Conservation (phyloP, 2,797 vertebrate species). For the Manis crassicaudata region DNA sequence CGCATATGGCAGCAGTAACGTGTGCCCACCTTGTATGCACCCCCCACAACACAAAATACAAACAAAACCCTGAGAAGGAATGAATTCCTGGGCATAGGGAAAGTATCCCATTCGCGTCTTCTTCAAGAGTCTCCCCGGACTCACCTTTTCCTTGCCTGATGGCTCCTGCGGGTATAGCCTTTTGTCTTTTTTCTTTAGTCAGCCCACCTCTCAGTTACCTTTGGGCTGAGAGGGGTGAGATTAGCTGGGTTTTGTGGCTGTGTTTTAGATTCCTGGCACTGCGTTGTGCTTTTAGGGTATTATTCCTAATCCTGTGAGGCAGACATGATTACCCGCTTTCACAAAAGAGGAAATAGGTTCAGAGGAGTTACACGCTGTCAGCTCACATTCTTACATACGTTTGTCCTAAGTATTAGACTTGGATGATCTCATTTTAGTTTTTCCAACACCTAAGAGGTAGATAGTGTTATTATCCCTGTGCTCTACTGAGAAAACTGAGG, state of each 20-base stretch:
- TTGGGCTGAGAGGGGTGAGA: not conserved
- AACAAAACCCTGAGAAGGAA: not conserved
- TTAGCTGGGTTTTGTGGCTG: not conserved
- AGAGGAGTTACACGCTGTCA: rapidly evolving
- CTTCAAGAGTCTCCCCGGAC: not conserved
- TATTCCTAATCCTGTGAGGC: not conserved
- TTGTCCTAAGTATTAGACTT: not conserved
- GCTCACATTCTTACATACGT: not conserved
- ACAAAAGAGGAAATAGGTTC: not conserved
- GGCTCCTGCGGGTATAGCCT: not conserved
- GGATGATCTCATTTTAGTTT: not conserved
- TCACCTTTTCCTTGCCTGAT: not conserved
- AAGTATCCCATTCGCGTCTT: not conserved
- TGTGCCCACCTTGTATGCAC: no score
- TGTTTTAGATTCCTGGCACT: rapidly evolving
- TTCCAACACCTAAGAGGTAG: not conserved
- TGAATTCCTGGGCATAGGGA: not conserved
- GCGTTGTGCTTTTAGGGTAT: not conserved
- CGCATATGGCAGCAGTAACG: rapidly evolving
- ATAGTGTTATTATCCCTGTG: not conserved
- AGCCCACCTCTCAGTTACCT: not conserved
- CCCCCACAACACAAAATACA: not conserved
- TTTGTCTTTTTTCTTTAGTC: not conserved
- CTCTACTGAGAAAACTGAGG: not conserved
- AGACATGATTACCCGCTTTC: not conserved